These are phyloP conservation scores for Cephus cinctus DNA, from an alignment of 1,140 invertebrate genomes.

Conservation along the genomic window DNA sequence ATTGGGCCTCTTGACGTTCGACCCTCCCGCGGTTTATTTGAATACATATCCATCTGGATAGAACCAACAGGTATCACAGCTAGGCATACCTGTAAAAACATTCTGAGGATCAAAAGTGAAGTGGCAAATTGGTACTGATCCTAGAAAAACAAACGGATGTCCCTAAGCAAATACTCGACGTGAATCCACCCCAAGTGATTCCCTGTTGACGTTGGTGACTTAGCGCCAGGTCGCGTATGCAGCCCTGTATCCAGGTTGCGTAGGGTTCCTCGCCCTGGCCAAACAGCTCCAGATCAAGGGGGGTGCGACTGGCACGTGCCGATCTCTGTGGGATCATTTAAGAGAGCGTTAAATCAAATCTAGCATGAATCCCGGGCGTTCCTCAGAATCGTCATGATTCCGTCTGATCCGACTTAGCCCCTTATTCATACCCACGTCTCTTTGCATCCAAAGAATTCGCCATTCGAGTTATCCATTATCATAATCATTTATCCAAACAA, in stretches of 20 bases:
- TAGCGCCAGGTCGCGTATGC: conserved; percentile 25
- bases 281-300: too few species aligned
- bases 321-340: conserved; percentile 48
- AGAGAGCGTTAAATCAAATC: conserved; percentile 24
- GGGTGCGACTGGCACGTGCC: conserved; percentile 47
- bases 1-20: too few species aligned
- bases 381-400: not conserved
- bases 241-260: too few species aligned
- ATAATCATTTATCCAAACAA: too few species aligned
- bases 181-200: conserved; percentile 6
- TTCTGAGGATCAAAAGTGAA: not conserved
- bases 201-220: conserved; percentile 33
- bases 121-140: conserved; percentile 1
- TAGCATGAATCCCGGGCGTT: not conserved
- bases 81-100: too few species aligned
- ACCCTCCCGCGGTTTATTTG: too few species aligned
- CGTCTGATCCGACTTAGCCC: not conserved
- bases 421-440: too few species aligned
- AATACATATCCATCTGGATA: too few species aligned
- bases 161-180: conserved; percentile 34
- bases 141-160: conserved; percentile 29
- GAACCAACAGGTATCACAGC: too few species aligned
- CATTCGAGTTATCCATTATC: too few species aligned
- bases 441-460: too few species aligned
- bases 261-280: too few species aligned